Conservation (phyloP, 2,113 vertebrate genomes). For the Hydrochoerus hydrochaeris region DNA sequence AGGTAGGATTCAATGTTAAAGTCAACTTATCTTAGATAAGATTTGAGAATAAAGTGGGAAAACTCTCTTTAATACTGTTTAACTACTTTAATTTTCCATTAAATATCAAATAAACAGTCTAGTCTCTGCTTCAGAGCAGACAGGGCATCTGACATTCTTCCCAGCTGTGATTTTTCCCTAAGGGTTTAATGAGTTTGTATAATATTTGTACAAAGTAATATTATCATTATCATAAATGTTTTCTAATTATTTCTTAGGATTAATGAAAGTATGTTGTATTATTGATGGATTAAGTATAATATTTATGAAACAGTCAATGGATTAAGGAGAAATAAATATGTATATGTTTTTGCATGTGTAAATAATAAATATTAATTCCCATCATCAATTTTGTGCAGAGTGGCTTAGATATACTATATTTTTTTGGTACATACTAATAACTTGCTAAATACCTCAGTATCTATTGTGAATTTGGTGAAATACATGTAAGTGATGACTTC, state of each 20-base stretch:
- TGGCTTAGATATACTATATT: conserved; percentile 81
- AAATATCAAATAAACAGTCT: conserved; percentile 61
- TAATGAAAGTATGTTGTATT: conserved; percentile 87
- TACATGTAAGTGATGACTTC: conserved; percentile 70
- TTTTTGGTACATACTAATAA: conserved; percentile 88
- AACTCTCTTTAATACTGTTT: conserved; percentile 23
- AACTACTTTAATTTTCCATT: conserved; percentile 66
- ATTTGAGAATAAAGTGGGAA: conserved; percentile 28
- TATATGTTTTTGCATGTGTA: conserved; percentile 82
- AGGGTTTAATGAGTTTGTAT: conserved; percentile 74
- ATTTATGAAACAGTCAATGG: conserved; percentile 87
- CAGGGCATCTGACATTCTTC: conserved; percentile 64
- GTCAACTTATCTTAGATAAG: not conserved
- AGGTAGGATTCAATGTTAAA: conserved; percentile 19
- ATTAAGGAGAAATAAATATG: conserved; percentile 89
- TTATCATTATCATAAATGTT: conserved; percentile 87
- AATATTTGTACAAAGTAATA: conserved; percentile 87
- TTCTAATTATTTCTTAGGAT: conserved; percentile 89
- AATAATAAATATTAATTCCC: conserved; percentile 88
- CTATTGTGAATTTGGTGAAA: not conserved
- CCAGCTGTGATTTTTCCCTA: conserved; percentile 66
- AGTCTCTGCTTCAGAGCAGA: conserved; percentile 51
- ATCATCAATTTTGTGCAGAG: conserved; percentile 81
- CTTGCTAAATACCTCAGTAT: conserved; percentile 84
- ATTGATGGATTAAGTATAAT: conserved; percentile 88